Evolutionary conservation across 2,888 invertebrate species (phyloP).

Genomic region (Platycheirus albimanus): DNA sequence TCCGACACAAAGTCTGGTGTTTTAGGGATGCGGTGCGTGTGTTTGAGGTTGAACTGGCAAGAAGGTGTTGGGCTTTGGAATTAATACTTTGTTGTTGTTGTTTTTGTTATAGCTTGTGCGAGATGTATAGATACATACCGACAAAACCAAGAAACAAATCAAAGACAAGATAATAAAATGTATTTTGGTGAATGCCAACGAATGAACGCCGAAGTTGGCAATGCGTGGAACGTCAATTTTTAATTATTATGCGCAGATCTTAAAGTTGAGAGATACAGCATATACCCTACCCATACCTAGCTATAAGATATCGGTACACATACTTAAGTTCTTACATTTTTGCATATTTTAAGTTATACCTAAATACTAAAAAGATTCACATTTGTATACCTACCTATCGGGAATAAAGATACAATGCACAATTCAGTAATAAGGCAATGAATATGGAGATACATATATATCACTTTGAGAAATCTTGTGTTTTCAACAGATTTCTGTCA

Average conservation of each 20-base stretch:
- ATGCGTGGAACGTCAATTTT: conserved; percentile 37
- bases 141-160: conserved; percentile 65
- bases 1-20: conserved; percentile 70
- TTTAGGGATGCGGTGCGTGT: conserved; percentile 30
- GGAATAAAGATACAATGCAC: no score
- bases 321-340: no score
- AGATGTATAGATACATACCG: conserved; percentile 26
- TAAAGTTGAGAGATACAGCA: no score
- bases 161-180: conserved; percentile 71
- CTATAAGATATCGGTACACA: no score
- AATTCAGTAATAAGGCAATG: no score
- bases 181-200: conserved; percentile 35
- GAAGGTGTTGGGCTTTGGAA: conserved; percentile 15
- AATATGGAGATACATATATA: no score
- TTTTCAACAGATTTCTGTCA: no score
- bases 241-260: conserved; percentile 32
- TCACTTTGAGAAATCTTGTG: no score
- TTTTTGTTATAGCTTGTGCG: conserved; percentile 24
- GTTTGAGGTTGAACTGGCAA: neutral
- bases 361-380: no score
- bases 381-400: no score
- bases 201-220: neutral
- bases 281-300: no score
- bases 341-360: no score
- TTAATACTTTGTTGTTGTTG: conserved; percentile 24